Conservation (phyloP, 2,888 invertebrate genomes). For the Drosophila pseudotalamancana region DNA sequence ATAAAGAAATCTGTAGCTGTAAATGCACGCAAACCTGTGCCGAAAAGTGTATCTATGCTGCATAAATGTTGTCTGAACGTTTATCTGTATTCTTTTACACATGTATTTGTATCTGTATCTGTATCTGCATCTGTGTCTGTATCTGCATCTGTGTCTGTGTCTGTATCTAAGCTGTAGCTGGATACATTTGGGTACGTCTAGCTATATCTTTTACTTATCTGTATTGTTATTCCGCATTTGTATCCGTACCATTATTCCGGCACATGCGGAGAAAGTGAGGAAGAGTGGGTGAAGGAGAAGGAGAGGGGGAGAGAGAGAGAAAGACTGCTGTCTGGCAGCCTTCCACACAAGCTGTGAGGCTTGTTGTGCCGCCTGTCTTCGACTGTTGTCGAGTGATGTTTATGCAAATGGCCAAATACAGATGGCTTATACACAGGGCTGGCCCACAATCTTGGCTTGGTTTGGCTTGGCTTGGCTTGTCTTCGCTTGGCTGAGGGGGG, state of each 20-base stretch:
- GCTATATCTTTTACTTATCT: neutral
- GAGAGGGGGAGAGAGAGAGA: too few species aligned
- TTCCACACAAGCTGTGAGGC: conserved; percentile 1
- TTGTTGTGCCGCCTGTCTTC: conserved; percentile 12
- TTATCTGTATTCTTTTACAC: neutral
- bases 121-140: neutral
- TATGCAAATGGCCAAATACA: conserved; percentile 63
- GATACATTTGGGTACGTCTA: neutral
- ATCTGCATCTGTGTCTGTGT: neutral
- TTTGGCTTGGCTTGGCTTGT: too few species aligned
- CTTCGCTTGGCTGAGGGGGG: too few species aligned
- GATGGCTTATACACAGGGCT: conserved; percentile 11
- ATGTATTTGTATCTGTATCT: neutral
- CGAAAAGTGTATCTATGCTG: too few species aligned
- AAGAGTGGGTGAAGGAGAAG: too few species aligned
- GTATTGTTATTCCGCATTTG: conserved; percentile 3
- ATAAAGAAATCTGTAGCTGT: too few species aligned
- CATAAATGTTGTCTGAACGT: too few species aligned
- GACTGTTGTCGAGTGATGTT: conserved; percentile 44
- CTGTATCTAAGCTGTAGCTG: neutral
- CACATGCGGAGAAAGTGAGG: neutral
- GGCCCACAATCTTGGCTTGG: neutral
- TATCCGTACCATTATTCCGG: neutral
- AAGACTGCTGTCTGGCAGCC: too few species aligned
- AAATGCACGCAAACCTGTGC: too few species aligned